These are phyloP conservation scores for Eristalis tenax DNA, from an alignment of 2,888 invertebrate genomes.

Conservation along the genomic window DNA sequence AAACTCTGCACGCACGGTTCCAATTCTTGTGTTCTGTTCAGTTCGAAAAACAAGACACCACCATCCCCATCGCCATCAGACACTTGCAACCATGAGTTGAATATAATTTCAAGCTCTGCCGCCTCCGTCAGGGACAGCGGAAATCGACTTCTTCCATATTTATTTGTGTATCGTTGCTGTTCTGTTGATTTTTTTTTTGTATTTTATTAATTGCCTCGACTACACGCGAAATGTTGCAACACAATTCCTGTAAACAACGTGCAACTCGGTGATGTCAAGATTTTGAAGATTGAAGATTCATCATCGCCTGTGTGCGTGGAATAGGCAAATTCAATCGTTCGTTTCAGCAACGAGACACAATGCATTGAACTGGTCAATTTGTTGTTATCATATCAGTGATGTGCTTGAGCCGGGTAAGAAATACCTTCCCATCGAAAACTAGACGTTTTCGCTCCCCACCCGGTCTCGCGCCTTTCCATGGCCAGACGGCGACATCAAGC, in stretches of 20 bases:
- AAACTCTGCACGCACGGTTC: constrained; percentile 51
- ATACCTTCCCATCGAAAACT: constrained; percentile 13
- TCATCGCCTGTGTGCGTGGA: not conserved
- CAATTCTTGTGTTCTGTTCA: constrained; percentile 34
- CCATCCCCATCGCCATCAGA: constrained; percentile 6
- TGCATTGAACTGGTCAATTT: not conserved
- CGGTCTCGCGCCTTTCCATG: not conserved
- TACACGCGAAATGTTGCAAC: constrained; percentile 12
- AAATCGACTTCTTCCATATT: constrained; percentile 56
- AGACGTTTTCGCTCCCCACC: not conserved
- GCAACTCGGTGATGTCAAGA: not conserved
- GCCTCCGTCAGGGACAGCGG: constrained; percentile 55
- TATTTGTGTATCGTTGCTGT: constrained; percentile 22
- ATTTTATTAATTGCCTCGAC: constrained; percentile 15
- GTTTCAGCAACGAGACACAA: not conserved
- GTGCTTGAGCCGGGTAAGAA: not conserved
- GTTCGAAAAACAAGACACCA: constrained; percentile 30
- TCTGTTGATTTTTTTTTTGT: not conserved
- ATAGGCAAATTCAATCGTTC: not conserved
- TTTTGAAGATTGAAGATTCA: not conserved
- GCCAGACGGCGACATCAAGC: constrained; percentile 12
- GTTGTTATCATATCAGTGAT: not conserved
- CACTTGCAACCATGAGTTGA: constrained; percentile 63
- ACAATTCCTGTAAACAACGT: constrained; percentile 50
- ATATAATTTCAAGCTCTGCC: constrained; percentile 49